A percentile compares a stretch with the other conserved stretches of the same genome.
Evolutionary conservation across 1,140 invertebrate genomes (phyloP).

Genomic region (Lordiphosa clarofinis): DNA sequence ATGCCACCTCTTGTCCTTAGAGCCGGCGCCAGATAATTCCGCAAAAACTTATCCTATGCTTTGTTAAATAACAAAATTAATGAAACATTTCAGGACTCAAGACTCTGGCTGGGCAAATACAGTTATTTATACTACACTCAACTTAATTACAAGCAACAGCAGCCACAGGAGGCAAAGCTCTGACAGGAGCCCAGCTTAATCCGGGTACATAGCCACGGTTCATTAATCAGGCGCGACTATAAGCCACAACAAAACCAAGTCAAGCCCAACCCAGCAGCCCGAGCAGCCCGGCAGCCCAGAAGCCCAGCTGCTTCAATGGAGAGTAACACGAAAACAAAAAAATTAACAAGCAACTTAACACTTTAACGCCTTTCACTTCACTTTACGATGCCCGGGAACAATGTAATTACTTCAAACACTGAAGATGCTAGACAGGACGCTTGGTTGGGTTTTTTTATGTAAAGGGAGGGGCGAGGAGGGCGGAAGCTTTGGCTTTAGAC

Average conservation of each 20-base stretch:
- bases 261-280: constrained; percentile 22
- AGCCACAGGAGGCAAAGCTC: constrained; percentile 45
- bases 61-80: constrained; percentile 73
- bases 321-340: constrained; percentile 35
- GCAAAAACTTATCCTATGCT: constrained; percentile 53
- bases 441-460: constrained; percentile 38
- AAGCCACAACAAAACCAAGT: constrained; percentile 66
- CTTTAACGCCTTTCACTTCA: constrained; percentile 77
- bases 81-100: constrained; percentile 57
- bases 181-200: constrained; percentile 51
- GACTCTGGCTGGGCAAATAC: constrained; percentile 63
- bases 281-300: constrained; percentile 1
- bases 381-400: constrained; percentile 70
- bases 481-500: constrained; percentile 33
- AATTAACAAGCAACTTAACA: constrained; percentile 78
- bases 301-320: constrained; percentile 21
- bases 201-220: constrained; percentile 71
- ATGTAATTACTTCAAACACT: constrained; percentile 76
- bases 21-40: constrained; percentile 34
- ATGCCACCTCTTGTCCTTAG: background rate
- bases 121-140: constrained; percentile 77
- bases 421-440: constrained; percentile 51
- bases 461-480: constrained; percentile 10
- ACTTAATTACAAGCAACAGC: constrained; percentile 71
- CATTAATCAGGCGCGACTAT: constrained; percentile 74